These are phyloP conservation scores for Caenorhabditis sulstoni DNA, from an alignment of 2,888 invertebrate genomes.

Conservation along the genomic window DNA sequence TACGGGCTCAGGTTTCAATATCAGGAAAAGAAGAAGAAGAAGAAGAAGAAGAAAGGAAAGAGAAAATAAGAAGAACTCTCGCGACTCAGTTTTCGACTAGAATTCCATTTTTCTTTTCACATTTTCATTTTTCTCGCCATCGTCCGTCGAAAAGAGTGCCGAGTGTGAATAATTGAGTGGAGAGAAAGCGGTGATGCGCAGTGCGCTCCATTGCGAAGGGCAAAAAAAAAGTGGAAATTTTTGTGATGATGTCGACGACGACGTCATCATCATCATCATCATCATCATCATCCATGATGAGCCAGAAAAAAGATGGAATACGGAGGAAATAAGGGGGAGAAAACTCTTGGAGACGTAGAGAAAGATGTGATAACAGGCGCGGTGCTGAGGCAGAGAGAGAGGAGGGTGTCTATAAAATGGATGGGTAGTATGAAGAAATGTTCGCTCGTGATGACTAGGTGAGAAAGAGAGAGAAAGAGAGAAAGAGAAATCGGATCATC, in stretches of 20 bases:
- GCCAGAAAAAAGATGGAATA: too few species aligned
- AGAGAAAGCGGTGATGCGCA: constrained; percentile 46
- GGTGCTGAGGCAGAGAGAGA: constrained; percentile 31
- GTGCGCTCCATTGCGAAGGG: too few species aligned
- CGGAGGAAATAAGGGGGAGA: too few species aligned
- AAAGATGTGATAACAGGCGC: not conserved
- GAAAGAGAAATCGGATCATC: not conserved
- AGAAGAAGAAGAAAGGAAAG: not conserved
- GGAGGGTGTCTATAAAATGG: constrained; percentile 53
- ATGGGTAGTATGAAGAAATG: constrained; percentile 51
- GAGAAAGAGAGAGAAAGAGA: not conserved
- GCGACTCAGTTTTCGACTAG: too few species aligned
- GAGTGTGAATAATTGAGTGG: constrained; percentile 55
- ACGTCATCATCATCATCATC: constrained; percentile 6
- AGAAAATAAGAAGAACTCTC: too few species aligned
- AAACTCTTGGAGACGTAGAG: too few species aligned
- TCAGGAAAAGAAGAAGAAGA: constrained; percentile 33
- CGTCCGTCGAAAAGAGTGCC: too few species aligned
- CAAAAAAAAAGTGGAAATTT: constrained; percentile 5
- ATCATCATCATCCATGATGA: too few species aligned
- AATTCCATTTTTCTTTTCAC: too few species aligned
- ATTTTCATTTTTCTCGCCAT: too few species aligned
- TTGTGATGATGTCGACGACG: constrained; percentile 5
- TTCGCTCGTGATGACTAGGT: too few species aligned
- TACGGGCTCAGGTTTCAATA: constrained; percentile 46